These are phyloP conservation scores for Odontocolon sp. DNA, from an alignment of 2,888 invertebrate species.

Conservation along the genomic window DNA sequence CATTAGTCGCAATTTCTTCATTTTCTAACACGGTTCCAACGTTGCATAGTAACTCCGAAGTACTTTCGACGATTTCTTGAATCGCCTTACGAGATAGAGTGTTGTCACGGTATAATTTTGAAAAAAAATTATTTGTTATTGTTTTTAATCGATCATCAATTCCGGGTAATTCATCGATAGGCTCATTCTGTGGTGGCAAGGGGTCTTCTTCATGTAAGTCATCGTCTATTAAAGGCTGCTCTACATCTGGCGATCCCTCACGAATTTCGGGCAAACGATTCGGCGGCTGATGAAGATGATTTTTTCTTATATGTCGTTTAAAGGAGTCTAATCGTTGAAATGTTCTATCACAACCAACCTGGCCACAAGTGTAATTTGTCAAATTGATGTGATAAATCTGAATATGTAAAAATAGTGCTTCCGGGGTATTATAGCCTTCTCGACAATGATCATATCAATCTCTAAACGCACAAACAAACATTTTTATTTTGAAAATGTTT, in stretches of 20 bases:
- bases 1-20: conserved; percentile 2
- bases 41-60: conserved; percentile 24
- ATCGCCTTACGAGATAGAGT: conserved; percentile 19
- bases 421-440: conserved; percentile 9
- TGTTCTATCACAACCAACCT: conserved; percentile 5
- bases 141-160: conserved; percentile 5
- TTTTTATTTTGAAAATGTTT: background rate
- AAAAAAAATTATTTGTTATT: conserved; percentile 8
- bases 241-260: background rate
- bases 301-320: conserved; percentile 29
- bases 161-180: background rate
- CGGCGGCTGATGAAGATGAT: conserved; percentile 24
- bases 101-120: conserved; percentile 26
- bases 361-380: conserved; percentile 29
- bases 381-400: conserved; percentile 22
- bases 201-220: background rate
- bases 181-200: background rate
- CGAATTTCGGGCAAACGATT: conserved; percentile 1
- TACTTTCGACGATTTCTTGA: conserved; percentile 27
- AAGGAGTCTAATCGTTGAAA: conserved; percentile 38
- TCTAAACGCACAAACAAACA: conserved; percentile 1
- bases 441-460: background rate
- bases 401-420: conserved; percentile 17
- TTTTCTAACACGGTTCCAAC: conserved; percentile 30
- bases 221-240: background rate